Evolutionary conservation across 1,140 invertebrate species (phyloP), one percentile per base, ranked within the genome.

Genomic region (Aphelinus atriplicis): DNA sequence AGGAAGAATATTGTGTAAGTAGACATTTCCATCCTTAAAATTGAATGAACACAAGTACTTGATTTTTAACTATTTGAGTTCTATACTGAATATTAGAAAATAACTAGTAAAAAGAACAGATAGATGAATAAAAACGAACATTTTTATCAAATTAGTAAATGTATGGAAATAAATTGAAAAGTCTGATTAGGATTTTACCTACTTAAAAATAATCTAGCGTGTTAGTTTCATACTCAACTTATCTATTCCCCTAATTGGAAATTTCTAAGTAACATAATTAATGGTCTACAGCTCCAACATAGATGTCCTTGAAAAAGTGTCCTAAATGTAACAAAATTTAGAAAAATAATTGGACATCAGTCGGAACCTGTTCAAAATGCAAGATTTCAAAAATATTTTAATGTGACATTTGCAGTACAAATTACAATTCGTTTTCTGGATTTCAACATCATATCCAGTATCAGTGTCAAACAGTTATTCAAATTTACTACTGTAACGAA

Each of bases 361-460:
- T 0, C 7, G 7, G 6, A 63, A 4, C 61, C 42, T 6, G 7
- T n/a, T 60, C n/a, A 7, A 60, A 4, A 5, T 7, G 3, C 45
- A 3, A 3, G 7, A 63, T 26, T 43, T 7, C 43, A 26, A 26
- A 26, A 61, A 69, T 7, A 57, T 68, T 0, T 42, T 26, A 1
- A 68, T 75, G 66, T 26, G 7, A 0, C 69, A 48, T 75, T 3
- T 64, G 73, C 10, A 60, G 72, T 42, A 75, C 57, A 48, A 45
- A 7, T 1, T 69, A 69, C 66, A 69, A 50, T 4, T 69, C 66
- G 3, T 69, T 69, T 26, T 69, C 73, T 0, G 60, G 58, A n/a
- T 9, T 64, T 9, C 69, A 75, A 7, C 3, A 26, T 0, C 73
- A 75, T 46, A 5, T 7, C 2, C 50, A 46, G 6, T 7, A 43